Evolutionary conservation across 23 tunicate species (phyloP).

Genomic region (Ascidia mentula): DNA sequence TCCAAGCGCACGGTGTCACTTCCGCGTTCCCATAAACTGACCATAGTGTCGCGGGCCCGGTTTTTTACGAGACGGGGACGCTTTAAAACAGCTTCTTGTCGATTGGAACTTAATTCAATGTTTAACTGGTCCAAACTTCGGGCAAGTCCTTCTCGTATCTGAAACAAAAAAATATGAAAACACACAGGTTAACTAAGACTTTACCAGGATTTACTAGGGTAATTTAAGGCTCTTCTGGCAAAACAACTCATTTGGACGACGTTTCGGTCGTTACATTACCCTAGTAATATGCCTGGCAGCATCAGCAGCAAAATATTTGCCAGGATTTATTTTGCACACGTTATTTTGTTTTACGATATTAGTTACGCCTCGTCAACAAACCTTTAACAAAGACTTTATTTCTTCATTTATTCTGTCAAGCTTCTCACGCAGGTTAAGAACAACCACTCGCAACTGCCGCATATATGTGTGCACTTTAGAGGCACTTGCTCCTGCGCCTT

Average conservation of each 20-base stretch:
- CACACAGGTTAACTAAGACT: too few species aligned
- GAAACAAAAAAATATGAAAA: too few species aligned
- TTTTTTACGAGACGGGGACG: conserved; percentile 57
- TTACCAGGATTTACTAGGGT: too few species aligned
- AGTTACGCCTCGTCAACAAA: too few species aligned
- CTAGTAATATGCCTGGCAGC: too few species aligned
- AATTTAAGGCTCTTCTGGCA: too few species aligned
- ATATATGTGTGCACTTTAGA: conserved; percentile 51
- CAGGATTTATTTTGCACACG: too few species aligned
- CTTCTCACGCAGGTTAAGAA: conserved; percentile 29
- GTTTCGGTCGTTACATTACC: too few species aligned
- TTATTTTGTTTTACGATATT: too few species aligned
- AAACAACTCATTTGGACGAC: too few species aligned
- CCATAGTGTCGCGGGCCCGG: conserved; percentile 28
- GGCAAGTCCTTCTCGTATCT: conserved; percentile 47
- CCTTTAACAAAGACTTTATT: conserved; percentile 52
- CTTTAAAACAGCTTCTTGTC: conserved; percentile 33
- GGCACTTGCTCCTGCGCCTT: conserved; percentile 24
- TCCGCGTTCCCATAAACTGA: conserved; percentile 28
- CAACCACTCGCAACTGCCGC: conserved; percentile 59
- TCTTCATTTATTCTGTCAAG: conserved; percentile 46
- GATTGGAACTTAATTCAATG: conserved; percentile 22
- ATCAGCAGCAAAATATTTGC: too few species aligned
- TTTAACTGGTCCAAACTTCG: conserved; percentile 44
- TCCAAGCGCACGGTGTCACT: conserved; percentile 40